Evolutionary conservation across 2,888 invertebrate genomes (phyloP).

Genomic region (Amphipoea oculea): DNA sequence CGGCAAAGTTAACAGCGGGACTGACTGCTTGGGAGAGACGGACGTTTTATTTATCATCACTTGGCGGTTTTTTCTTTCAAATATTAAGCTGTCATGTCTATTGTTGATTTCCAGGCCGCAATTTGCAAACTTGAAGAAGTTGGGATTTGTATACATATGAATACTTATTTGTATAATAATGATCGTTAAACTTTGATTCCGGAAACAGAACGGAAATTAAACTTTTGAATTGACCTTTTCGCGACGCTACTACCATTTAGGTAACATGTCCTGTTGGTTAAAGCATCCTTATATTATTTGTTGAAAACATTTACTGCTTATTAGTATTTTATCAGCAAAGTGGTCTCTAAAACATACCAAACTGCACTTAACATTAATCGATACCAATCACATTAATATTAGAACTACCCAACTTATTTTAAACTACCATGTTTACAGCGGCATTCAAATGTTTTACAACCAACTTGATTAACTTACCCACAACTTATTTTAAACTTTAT

Average conservation of each 20-base stretch:
- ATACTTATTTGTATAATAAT: not conserved
- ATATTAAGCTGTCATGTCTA: too few species aligned
- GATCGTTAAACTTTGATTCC: conserved; percentile 15
- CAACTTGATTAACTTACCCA: conserved; percentile 28
- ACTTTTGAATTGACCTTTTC: conserved; percentile 11
- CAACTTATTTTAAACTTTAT: conserved; percentile 42
- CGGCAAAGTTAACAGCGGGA: not conserved
- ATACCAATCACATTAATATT: conserved; percentile 47
- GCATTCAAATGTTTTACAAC: conserved; percentile 50
- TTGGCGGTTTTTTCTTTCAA: not conserved
- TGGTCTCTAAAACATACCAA: conserved; percentile 17
- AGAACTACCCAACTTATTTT: conserved; percentile 25
- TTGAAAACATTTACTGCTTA: not conserved
- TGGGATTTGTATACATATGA: not conserved
- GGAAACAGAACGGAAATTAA: conserved; percentile 29
- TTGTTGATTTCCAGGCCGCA: not conserved
- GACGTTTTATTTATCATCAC: not conserved
- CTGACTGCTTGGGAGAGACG: not conserved
- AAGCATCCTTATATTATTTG: not conserved
- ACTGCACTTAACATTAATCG: conserved; percentile 27
- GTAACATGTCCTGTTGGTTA: not conserved
- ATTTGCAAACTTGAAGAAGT: not conserved
- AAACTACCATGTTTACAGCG: conserved; percentile 32
- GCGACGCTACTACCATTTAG: not conserved
- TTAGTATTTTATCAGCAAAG: not conserved